phyloP scores from a whole-genome alignment of 2,797 vertebrate genomes.

The Tenualosa ilisha region DNA sequence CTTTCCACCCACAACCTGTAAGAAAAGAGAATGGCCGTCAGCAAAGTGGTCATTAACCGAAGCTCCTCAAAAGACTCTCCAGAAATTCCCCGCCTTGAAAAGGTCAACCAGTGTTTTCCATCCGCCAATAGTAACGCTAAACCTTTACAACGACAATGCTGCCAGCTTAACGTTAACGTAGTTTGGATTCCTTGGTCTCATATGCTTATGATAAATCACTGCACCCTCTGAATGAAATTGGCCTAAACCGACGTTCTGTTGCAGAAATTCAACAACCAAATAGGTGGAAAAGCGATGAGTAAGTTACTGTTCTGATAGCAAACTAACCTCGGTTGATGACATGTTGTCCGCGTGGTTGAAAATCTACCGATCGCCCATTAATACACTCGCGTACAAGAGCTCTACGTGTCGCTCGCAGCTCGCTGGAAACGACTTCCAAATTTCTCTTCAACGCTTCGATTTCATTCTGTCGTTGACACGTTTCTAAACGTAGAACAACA shows the following conservation, averaged over 20 bases:
- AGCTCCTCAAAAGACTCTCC: background rate
- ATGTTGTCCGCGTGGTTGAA: background rate
- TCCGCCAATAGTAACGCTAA: no score
- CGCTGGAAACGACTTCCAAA: conserved; percentile 12
- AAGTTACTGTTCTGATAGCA: background rate
- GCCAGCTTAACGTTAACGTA: background rate
- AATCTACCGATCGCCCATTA: background rate
- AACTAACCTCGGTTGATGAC: background rate
- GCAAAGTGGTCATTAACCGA: background rate
- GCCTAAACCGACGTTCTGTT: background rate
- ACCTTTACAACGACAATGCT: background rate
- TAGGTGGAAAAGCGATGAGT: background rate
- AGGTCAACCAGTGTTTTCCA: background rate
- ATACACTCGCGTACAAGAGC: conserved; percentile 14
- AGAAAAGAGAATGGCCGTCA: background rate
- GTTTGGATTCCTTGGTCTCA: no score
- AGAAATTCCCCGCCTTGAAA: background rate
- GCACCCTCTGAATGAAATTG: background rate
- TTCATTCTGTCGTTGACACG: conserved; percentile 10
- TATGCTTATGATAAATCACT: no score
- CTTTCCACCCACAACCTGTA: background rate
- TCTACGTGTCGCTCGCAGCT: conserved; percentile 3
- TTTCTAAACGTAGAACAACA: conserved; percentile 64
- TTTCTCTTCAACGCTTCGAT: conserved; percentile 1
- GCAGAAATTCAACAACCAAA: background rate